These are phyloP conservation scores for Arothron firmamentum DNA, from an alignment of 2,113 vertebrate genomes.

Conservation along the genomic window DNA sequence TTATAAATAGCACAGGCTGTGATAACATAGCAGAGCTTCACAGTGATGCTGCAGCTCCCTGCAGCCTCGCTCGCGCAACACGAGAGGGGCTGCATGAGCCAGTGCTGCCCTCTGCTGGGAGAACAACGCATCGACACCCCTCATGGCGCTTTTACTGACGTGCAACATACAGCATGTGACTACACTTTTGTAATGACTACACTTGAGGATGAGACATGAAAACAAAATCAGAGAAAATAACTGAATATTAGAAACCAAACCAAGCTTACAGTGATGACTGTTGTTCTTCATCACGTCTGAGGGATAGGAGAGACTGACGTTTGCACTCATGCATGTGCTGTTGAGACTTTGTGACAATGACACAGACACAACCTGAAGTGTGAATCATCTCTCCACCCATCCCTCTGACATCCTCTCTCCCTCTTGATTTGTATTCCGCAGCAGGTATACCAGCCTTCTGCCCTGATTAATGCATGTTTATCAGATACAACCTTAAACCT, in stretches of 20 bases:
- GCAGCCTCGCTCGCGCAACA: constrained; percentile 12
- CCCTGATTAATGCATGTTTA: constrained; percentile 71
- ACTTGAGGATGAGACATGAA: too few species aligned
- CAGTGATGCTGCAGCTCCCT: constrained; percentile 39
- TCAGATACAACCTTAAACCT: constrained; percentile 50
- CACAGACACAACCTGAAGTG: neutral
- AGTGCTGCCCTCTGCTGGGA: constrained; percentile 62
- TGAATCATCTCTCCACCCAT: constrained; percentile 23
- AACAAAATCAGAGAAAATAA: too few species aligned
- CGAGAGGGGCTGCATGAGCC: neutral
- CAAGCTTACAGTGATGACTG: too few species aligned
- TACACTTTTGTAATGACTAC: too few species aligned
- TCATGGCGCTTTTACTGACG: too few species aligned
- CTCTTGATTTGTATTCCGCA: constrained; percentile 7
- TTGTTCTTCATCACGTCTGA: neutral
- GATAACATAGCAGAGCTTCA: constrained; percentile 50
- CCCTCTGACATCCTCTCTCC: constrained; percentile 1
- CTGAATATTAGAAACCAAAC: too few species aligned
- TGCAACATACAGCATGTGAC: too few species aligned
- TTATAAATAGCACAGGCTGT: constrained; percentile 61
- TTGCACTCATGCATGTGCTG: neutral
- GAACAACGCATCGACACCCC: neutral
- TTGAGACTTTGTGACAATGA: neutral
- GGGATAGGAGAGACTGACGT: neutral
- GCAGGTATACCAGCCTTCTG: constrained; percentile 23